Evolutionary conservation across 1,140 invertebrate species (phyloP).

Genomic region (Ips nitidus): DNA sequence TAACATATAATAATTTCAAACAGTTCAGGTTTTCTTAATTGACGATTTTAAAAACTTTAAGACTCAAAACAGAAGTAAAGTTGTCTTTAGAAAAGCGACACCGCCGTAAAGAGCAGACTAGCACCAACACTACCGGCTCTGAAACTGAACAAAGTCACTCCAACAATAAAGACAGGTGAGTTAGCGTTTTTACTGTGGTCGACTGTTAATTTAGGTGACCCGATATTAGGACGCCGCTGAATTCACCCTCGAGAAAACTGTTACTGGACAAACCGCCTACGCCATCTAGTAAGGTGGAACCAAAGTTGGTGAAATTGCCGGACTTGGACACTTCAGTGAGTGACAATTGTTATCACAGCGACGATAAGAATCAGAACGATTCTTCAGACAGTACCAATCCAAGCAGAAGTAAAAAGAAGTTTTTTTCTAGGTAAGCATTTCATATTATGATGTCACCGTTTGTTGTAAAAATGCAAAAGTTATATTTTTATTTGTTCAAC

Average conservation of each 20-base stretch:
- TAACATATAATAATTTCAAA: not conserved
- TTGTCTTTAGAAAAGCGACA: conserved; percentile 62
- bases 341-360: conserved; percentile 48
- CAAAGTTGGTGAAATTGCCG: conserved; percentile 44
- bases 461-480: too few species aligned
- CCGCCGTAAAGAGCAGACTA: conserved; percentile 61
- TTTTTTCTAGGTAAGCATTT: conserved; percentile 58
- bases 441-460: not conserved
- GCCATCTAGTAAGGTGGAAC: conserved; percentile 42
- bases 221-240: conserved; percentile 39
- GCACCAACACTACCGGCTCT: conserved; percentile 63
- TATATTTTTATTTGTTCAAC: too few species aligned
- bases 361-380: conserved; percentile 47
- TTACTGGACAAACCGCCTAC: conserved; percentile 43
- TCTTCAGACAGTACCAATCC: conserved; percentile 47
- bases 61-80: conserved; percentile 75
- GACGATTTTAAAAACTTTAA: not conserved
- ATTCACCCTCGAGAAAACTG: conserved; percentile 44
- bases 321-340: conserved; percentile 50
- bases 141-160: conserved; percentile 75
- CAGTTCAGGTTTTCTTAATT: not conserved
- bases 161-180: conserved; percentile 55
- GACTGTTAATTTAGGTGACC: too few species aligned
- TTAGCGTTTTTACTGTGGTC: not conserved
- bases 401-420: conserved; percentile 56